These are phyloP conservation scores for Pipistrellus pipistrellus DNA, from an alignment of 2,797 vertebrate genomes.

Conservation along the genomic window DNA sequence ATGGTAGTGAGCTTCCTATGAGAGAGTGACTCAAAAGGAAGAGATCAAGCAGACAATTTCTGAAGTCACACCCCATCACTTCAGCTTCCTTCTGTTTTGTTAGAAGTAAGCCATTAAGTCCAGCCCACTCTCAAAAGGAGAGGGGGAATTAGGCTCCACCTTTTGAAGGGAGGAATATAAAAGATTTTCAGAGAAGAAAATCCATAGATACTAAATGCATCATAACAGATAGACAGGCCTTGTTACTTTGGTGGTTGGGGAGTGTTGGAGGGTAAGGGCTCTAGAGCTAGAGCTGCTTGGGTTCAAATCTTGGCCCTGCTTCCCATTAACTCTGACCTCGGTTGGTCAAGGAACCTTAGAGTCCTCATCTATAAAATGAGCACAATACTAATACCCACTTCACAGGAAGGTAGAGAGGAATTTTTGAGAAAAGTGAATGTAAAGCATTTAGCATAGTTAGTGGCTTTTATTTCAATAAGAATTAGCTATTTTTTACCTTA, in stretches of 20 bases:
- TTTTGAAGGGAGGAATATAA: constrained; percentile 6
- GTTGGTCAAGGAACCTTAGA: neutral
- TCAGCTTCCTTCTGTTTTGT: neutral
- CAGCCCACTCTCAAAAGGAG: neutral
- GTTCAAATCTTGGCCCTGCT: constrained; percentile 13
- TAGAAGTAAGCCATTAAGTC: neutral
- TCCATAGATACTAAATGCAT: neutral
- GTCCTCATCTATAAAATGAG: constrained; percentile 38
- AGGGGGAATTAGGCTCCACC: neutral
- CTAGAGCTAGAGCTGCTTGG: neutral
- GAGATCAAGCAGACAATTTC: neutral
- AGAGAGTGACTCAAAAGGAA: neutral
- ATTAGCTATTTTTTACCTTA: neutral
- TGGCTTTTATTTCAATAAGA: neutral
- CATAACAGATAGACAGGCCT: neutral
- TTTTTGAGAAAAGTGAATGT: neutral
- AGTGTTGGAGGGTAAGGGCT: neutral
- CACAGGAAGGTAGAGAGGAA: neutral
- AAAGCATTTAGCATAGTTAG: neutral
- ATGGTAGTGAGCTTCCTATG: neutral
- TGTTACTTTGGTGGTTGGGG: neutral
- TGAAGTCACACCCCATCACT: neutral
- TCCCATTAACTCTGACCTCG: neutral
- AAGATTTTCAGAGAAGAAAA: constrained; percentile 37
- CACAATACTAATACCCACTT: neutral